Percentiles rank a stretch among this genome's conserved stretches.
Evolutionary conservation across 2,797 vertebrate genomes (phyloP).

Genomic region (Delichon dasypus): DNA sequence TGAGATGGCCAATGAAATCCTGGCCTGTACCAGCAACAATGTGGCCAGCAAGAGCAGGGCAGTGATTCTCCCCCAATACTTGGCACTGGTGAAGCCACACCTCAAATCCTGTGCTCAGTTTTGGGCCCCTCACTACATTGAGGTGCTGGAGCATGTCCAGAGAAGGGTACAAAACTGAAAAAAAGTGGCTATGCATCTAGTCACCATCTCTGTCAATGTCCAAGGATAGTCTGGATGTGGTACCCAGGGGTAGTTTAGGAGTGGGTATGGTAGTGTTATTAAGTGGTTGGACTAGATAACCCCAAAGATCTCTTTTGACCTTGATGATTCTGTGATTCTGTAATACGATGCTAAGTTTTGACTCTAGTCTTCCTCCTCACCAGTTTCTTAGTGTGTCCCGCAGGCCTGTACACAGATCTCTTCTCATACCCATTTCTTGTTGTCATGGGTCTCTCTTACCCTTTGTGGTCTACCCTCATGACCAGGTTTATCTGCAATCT

Average conservation of each 20-base stretch:
- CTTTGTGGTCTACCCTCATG: background rate
- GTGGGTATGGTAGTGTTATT: background rate
- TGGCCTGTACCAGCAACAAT: background rate
- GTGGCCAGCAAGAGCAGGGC: background rate
- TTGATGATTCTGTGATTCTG: background rate
- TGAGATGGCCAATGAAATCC: background rate
- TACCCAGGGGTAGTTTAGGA: background rate
- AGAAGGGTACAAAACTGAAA: no score
- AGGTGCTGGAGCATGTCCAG: background rate
- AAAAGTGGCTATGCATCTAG: background rate
- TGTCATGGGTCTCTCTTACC: background rate
- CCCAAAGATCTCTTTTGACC: background rate
- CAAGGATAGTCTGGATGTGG: background rate
- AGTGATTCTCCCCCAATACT: accelerated
- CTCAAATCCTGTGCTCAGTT: background rate
- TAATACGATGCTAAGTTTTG: background rate
- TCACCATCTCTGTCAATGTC: background rate
- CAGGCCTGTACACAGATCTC: background rate
- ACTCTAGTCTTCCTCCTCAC: background rate
- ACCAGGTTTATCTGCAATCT: conserved; percentile 20
- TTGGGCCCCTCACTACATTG: background rate
- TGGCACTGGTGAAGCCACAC: accelerated
- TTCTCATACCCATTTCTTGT: background rate
- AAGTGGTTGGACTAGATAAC: background rate
- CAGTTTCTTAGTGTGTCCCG: background rate